Percentiles rank a stretch among this genome's conserved stretches.
Evolutionary conservation across 2,888 invertebrate species (phyloP).

Genomic region (Mimachlamys varia): DNA sequence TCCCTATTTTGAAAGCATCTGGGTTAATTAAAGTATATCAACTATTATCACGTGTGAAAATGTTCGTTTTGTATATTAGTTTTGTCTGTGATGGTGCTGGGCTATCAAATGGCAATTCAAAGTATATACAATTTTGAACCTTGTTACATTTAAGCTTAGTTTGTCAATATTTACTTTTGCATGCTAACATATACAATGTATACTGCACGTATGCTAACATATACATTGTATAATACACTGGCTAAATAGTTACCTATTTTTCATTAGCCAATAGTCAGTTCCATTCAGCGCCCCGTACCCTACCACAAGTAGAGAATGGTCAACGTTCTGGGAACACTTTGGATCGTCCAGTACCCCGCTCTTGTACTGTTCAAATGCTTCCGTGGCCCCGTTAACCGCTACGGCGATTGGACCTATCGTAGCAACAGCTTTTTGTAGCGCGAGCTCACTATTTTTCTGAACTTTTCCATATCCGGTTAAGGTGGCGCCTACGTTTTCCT

Average conservation of each 20-base stretch:
- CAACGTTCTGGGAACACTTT: neutral
- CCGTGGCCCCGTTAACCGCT: neutral
- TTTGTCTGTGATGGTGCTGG: too few species aligned
- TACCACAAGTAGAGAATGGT: neutral
- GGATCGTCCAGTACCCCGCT: neutral
- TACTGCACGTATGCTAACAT: too few species aligned
- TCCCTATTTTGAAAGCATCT: too few species aligned
- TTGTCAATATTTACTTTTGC: too few species aligned
- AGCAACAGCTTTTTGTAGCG: neutral
- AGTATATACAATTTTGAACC: too few species aligned
- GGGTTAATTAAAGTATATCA: too few species aligned
- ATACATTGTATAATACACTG: neutral
- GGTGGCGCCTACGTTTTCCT: neutral
- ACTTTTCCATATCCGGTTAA: constrained; percentile 3
- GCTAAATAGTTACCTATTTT: neutral
- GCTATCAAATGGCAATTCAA: too few species aligned
- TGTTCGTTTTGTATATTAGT: too few species aligned
- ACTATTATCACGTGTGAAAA: too few species aligned
- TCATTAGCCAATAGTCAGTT: neutral
- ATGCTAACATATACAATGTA: too few species aligned
- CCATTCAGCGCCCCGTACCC: neutral
- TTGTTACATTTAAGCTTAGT: too few species aligned
- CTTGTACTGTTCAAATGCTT: neutral
- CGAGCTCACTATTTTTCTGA: neutral
- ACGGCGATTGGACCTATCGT: neutral